Conservation (phyloP, 2,888 invertebrate species). For the Callinectes sapidus region DNA sequence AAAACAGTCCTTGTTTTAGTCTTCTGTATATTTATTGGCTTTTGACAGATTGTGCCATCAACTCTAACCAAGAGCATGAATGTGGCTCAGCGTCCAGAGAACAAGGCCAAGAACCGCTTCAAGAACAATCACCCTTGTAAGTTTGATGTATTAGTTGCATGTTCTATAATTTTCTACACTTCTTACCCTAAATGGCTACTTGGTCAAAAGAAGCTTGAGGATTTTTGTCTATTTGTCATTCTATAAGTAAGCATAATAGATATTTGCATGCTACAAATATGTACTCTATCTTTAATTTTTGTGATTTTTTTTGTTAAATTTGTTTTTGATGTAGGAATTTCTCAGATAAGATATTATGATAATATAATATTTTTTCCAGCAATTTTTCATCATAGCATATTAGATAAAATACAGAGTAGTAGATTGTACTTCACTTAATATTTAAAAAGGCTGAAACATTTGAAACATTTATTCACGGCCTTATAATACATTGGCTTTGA, state of each 20-base stretch:
- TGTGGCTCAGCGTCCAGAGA: not conserved
- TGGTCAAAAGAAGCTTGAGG: not conserved
- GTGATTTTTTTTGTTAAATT: not conserved
- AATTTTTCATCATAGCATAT: not conserved
- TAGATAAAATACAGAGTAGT: not conserved
- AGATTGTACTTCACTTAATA: not conserved
- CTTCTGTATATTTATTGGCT: not conserved
- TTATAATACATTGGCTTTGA: too few species aligned
- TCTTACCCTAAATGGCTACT: not conserved
- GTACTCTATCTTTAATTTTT: not conserved
- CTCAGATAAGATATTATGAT: not conserved
- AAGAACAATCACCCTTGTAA: slow-evolving; percentile 48
- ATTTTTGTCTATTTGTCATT: not conserved
- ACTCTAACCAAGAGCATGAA: slow-evolving; percentile 28
- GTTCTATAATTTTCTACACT: not conserved
- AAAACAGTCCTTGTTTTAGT: not conserved
- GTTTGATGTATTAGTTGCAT: not conserved
- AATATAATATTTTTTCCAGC: not conserved
- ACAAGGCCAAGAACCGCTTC: slow-evolving; percentile 50
- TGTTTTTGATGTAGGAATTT: not conserved
- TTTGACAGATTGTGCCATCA: slow-evolving; percentile 13
- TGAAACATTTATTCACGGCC: too few species aligned
- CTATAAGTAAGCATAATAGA: not conserved
- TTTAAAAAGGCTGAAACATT: too few species aligned
- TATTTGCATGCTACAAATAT: not conserved